phyloP scores from a whole-genome alignment of 2,113 vertebrate genomes.

The Corythornis cristatus region DNA sequence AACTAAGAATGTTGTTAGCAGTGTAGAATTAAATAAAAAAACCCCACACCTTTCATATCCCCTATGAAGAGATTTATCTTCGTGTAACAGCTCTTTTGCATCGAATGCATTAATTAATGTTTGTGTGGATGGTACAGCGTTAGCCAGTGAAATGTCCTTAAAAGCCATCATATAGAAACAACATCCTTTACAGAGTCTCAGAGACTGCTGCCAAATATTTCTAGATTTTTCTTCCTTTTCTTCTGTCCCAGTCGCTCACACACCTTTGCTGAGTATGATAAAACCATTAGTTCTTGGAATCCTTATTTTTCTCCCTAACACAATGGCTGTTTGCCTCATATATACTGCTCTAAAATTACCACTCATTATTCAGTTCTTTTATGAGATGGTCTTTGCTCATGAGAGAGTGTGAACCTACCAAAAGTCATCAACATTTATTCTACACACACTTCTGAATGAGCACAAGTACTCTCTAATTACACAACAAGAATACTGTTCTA shows the following conservation, averaged over 20 bases:
- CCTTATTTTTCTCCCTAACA: neutral
- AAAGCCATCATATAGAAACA: neutral
- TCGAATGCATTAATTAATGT: neutral
- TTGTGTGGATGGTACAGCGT: neutral
- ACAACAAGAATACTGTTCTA: constrained; percentile 16
- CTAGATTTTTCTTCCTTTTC: neutral
- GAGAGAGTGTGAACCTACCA: neutral
- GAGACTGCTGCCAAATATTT: neutral
- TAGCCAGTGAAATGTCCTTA: neutral
- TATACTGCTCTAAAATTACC: neutral
- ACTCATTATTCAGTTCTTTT: neutral
- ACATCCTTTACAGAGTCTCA: neutral
- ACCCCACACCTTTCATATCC: neutral
- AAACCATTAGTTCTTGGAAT: neutral
- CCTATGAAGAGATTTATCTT: neutral
- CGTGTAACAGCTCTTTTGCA: neutral
- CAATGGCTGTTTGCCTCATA: neutral
- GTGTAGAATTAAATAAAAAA: neutral
- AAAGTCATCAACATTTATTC: neutral
- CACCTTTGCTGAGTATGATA: neutral
- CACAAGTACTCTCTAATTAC: constrained; percentile 9
- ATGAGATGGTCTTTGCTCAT: neutral
- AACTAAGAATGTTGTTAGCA: neutral
- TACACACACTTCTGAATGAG: neutral
- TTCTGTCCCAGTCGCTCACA: neutral